Conservation (phyloP, 2,888 invertebrate species). For the Marasmarcha lunaedactyla region DNA sequence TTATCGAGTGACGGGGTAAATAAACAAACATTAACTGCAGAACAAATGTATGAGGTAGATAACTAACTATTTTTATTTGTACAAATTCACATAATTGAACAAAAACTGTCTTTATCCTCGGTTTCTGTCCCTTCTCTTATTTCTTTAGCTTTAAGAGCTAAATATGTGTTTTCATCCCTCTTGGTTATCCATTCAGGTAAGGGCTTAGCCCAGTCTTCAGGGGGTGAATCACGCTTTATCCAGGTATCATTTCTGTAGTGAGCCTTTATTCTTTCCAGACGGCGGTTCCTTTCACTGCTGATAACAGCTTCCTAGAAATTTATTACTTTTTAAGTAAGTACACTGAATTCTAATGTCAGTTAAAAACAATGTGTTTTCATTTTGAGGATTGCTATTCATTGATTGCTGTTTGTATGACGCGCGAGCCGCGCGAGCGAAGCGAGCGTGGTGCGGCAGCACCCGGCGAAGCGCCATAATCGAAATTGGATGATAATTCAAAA, state of each 20-base stretch:
- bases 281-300: slow-evolving; percentile 76
- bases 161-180: slow-evolving; percentile 74
- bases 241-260: slow-evolving; percentile 84
- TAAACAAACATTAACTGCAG: too few relatives aligned
- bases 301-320: slow-evolving; percentile 72
- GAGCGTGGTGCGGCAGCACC: too few relatives aligned
- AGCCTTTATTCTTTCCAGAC: slow-evolving; percentile 71
- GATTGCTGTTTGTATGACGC: too few relatives aligned
- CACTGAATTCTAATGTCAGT: too few relatives aligned
- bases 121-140: slow-evolving; percentile 44
- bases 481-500: too few relatives aligned
- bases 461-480: too few relatives aligned
- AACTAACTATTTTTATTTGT: too few relatives aligned
- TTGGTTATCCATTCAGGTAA: slow-evolving; percentile 81
- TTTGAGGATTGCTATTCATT: too few relatives aligned
- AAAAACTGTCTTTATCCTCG: slow-evolving; percentile 25
- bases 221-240: slow-evolving; percentile 81
- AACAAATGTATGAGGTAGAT: too few relatives aligned
- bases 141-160: slow-evolving; percentile 75
- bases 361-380: too few relatives aligned
- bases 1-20: too few relatives aligned
- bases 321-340: slow-evolving; percentile 2
- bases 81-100: slow-evolving; percentile 34
- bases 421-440: neutral
- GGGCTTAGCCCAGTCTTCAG: slow-evolving; percentile 84